Base-by-base conservation (phyloP, 1,140 invertebrate species). In the Phymastichus coffea region DNA sequence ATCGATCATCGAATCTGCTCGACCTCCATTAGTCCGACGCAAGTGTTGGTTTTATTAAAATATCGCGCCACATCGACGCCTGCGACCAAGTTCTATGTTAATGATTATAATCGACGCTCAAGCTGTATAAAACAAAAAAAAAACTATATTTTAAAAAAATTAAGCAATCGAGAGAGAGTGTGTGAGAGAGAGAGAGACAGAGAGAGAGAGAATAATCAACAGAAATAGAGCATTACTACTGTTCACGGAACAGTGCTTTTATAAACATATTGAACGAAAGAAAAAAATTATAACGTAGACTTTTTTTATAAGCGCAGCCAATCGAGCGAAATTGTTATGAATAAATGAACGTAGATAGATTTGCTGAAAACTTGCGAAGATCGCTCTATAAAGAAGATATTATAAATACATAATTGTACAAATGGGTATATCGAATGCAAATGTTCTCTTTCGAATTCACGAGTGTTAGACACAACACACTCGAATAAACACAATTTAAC, bases 201-300 rank as follows among this genome's bases (percentile, higher is more conserved):
- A 55, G 14, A n/a, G 49, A 40, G 9, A n/a, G 10, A 44, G 4
- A 57, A 4, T 59, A 51, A 35, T 47, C 52, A 35, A 49, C 23
- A 30, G 53, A 44, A 59, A 55, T 37, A 59, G 37, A 62, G 51
- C 38, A 64, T 37, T 57, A 63, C 38, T 66, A 54, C 49, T 64
- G 62, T 67, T 68, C 44, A 65, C 52, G 47, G 19, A 61, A 61
- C 63, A 61, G 61, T 67, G 65, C 59, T 66, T 60, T 53, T 53
- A 60, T 60, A 54, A 59, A 43, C 46, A 48, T 61, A 52, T 61
- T 43, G 17, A 40, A 22, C 43, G 33, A 12, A 51, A 44, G 19
- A 14, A 57, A 35, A 38, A 43, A 9, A 51, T 35, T 54, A 47
- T 12, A 8, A 4, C 47, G 47, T 23, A 25, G 72, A 67, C 65